Base-by-base conservation (phyloP, 2,888 invertebrate genomes). In the Eupithecia inturbata region DNA sequence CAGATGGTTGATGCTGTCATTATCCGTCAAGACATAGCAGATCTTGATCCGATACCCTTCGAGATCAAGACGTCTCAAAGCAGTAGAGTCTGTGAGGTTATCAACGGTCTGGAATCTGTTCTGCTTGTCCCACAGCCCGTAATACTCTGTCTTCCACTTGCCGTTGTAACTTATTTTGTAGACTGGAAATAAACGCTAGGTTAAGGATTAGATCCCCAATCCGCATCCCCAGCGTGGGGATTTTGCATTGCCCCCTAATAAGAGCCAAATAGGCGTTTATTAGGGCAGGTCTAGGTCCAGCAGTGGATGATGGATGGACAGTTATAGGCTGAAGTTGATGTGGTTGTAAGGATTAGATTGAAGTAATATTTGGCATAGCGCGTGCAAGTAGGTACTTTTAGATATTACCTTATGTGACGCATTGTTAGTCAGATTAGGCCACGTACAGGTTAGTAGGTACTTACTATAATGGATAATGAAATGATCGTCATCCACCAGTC, bases 1-100 rank as follows among this genome's bases (percentile, higher is more conserved):
- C 73, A 96, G 89, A 87, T 96, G 96, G 77, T 95, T 91, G 22
- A 95, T 88, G 68, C 95, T 95, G 79, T 95, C 95, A 77, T 95
- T 95, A 80, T 96, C 92, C 4, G 96, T 96, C 1, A 96, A 86
- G 10, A 96, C 96, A 74, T 95, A 94, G 76, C 95, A 95, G 39
- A 95, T 92, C 64, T 92, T 93, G 31, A 96, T 89, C 80, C 88
- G 87, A 53, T 87, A 89, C 64, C 92, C 88, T 45, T 89, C 81
- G 41, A 96, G 88, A 87, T 96, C 86, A 28, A 88, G 84, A 79
- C 96, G 88, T 72, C 95, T 85, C 75, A 89, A 82, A 9, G 93
- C 88, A 7, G 84, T 85, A 0, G 90, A 82, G 45, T 87, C 83
- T 7, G 77, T 71, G 53, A 84, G 78, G 31, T 82, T 72, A 1